phyloP scores from a whole-genome alignment of 2,797 vertebrate genomes.

The Rhynchotus rufescens region DNA sequence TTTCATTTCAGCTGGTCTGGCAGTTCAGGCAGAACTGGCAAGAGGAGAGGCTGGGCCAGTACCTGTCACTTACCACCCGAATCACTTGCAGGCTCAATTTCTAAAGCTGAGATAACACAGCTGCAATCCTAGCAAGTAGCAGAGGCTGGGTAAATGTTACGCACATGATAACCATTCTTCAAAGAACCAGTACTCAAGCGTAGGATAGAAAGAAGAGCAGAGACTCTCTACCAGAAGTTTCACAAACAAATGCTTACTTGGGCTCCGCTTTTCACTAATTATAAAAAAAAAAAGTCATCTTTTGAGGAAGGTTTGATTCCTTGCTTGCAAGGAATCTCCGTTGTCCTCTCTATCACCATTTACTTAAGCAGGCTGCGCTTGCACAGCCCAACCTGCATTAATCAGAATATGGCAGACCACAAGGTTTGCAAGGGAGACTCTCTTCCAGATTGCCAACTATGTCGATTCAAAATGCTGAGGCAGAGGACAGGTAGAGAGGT shows the following conservation, averaged over 20 bases:
- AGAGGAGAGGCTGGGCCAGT: not conserved
- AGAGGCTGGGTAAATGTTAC: not conserved
- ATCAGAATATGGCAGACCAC: not conserved
- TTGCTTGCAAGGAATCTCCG: not conserved
- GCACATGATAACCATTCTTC: not conserved
- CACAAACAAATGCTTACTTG: not conserved
- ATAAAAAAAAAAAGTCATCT: not conserved
- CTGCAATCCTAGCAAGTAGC: conserved; percentile 32
- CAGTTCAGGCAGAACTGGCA: not conserved
- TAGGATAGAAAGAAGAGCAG: not conserved
- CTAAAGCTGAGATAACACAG: conserved; percentile 61
- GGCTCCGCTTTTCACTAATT: conserved; percentile 7
- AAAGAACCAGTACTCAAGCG: conserved; percentile 4
- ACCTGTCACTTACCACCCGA: conserved; percentile 41
- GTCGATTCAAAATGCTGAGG: not conserved
- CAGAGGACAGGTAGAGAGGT: not conserved
- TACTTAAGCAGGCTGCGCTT: not conserved
- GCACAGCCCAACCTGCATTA: not conserved
- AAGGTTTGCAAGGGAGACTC: not conserved
- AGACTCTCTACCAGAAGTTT: not conserved
- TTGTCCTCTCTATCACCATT: not conserved
- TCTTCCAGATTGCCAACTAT: not conserved
- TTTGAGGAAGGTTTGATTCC: not conserved
- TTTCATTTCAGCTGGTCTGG: not conserved
- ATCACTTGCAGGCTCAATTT: conserved; percentile 24